Percentiles rank a stretch among this genome's conserved stretches.
Conservation (phyloP, 2,888 invertebrate genomes). For the Watsonalla cultraria region DNA sequence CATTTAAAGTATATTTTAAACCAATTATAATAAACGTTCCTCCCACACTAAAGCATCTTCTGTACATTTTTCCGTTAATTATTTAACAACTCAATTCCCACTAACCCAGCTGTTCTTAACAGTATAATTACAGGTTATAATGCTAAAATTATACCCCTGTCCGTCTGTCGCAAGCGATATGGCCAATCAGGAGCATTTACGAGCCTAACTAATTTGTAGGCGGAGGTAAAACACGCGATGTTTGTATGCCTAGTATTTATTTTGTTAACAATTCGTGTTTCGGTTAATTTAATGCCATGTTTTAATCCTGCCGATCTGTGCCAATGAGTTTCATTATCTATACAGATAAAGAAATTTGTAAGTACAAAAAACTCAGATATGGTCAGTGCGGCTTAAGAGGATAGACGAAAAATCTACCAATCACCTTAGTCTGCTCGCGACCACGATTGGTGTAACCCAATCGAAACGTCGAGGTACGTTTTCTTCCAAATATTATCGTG, state of each 20-base stretch:
- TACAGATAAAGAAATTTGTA: too few species aligned
- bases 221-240: not conserved
- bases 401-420: too few species aligned
- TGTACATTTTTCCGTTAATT: not conserved
- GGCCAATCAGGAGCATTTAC: not conserved
- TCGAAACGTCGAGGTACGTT: too few species aligned
- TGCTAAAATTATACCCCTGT: conserved; percentile 1
- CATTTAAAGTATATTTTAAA: too few species aligned
- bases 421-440: too few species aligned
- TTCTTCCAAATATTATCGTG: too few species aligned
- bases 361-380: too few species aligned
- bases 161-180: not conserved
- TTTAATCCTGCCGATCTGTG: not conserved
- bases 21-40: too few species aligned
- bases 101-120: not conserved
- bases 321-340: too few species aligned
- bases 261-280: conserved; percentile 6
- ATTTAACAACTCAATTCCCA: conserved; percentile 2
- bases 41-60: not conserved
- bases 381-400: too few species aligned
- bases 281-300: not conserved
- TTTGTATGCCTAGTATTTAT: not conserved
- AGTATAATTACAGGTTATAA: not conserved
- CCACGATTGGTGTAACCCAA: too few species aligned
- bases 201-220: not conserved